Conservation (phyloP, 2,113 vertebrate species). For the Cyanocitta stelleri region DNA sequence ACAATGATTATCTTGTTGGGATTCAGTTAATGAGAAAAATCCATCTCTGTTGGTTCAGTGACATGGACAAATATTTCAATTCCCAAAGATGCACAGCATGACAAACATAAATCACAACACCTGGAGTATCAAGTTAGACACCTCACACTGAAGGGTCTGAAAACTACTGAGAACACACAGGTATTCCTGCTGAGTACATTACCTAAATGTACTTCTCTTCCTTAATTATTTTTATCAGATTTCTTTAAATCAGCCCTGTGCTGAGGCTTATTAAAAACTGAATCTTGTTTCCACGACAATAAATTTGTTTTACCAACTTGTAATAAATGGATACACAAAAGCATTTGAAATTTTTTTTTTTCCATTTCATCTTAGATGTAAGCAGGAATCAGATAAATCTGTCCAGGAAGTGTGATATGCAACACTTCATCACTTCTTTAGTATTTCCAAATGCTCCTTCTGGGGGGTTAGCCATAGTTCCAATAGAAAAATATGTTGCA, state of each 20-base stretch:
- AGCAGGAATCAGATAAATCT: background rate
- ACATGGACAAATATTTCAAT: background rate
- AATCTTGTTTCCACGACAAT: background rate
- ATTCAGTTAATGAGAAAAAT: slow-evolving; percentile 15
- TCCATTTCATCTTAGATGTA: background rate
- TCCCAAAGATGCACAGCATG: background rate
- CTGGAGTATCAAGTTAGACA: background rate
- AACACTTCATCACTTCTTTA: background rate
- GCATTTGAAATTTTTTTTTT: background rate
- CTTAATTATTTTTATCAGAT: slow-evolving; percentile 16
- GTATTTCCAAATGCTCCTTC: background rate
- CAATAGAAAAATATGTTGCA: background rate
- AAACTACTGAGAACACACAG: background rate
- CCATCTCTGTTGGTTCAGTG: background rate
- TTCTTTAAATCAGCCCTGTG: background rate
- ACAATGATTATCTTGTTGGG: background rate
- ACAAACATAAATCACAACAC: background rate
- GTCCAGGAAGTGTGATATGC: background rate
- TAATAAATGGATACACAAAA: background rate
- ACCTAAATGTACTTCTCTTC: background rate
- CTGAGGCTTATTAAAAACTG: background rate
- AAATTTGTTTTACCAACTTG: background rate
- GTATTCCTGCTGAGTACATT: background rate
- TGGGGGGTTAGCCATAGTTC: background rate
- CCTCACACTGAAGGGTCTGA: background rate